phyloP scores from a whole-genome alignment of 2,888 invertebrate genomes.

The Apamea sordens region DNA sequence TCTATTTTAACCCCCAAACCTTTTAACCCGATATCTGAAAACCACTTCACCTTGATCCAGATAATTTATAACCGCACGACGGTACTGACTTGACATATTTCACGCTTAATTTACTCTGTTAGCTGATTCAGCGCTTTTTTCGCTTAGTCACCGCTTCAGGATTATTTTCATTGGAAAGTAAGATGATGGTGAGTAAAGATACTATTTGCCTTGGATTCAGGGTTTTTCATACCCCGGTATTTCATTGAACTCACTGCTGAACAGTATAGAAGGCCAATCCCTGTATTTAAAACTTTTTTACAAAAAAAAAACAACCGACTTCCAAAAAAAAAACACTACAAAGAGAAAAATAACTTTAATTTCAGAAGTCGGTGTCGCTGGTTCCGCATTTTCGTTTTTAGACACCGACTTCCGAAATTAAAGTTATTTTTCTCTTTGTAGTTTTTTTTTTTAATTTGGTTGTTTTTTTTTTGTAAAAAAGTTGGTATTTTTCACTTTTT shows the following conservation, averaged over 20 bases:
- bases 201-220: neutral
- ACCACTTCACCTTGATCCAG: constrained; percentile 55
- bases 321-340: no score
- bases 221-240: no score
- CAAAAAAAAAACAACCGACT: no score
- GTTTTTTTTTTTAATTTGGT: no score
- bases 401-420: no score
- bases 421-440: no score
- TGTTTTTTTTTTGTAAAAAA: no score
- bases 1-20: constrained; percentile 29
- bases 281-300: neutral
- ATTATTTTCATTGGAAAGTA: constrained; percentile 11
- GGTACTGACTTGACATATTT: constrained; percentile 58
- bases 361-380: no score
- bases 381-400: no score
- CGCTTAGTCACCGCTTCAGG: constrained; percentile 35
- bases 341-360: no score
- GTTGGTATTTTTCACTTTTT: no score
- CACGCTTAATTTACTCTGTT: constrained; percentile 58
- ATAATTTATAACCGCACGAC: constrained; percentile 48
- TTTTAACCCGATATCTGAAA: constrained; percentile 28
- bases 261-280: neutral
- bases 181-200: neutral
- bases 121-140: constrained; percentile 39
- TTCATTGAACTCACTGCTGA: neutral